Conservation (phyloP, 2,113 vertebrate species). For the Sitta europaea region DNA sequence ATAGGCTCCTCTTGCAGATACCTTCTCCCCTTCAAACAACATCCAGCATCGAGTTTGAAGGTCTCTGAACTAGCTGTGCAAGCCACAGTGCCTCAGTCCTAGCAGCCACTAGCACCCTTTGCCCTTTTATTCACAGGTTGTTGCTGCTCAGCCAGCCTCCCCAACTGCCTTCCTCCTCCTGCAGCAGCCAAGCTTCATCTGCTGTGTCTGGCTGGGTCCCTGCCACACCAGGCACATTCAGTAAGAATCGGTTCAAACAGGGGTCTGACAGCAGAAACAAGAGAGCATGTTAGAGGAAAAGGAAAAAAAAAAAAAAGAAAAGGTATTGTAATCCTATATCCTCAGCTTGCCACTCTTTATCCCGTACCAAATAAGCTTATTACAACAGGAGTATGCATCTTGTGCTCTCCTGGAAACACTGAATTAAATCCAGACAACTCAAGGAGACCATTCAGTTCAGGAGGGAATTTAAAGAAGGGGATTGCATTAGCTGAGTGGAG, state of each 20-base stretch:
- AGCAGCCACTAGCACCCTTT: not conserved
- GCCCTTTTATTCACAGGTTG: not conserved
- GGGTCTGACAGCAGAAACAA: not conserved
- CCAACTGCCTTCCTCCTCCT: not conserved
- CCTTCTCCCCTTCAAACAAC: not conserved
- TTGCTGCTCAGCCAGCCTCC: not conserved
- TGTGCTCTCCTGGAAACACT: not conserved
- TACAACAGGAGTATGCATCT: not conserved
- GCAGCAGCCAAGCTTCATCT: not conserved
- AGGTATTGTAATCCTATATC: not conserved
- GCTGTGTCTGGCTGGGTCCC: not conserved
- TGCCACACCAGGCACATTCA: not conserved
- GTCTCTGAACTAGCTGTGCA: not conserved
- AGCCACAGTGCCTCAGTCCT: not conserved
- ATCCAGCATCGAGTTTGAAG: fast-evolving
- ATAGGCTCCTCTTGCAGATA: not conserved
- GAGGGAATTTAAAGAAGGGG: not conserved
- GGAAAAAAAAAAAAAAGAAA: fast-evolving
- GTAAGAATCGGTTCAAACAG: not conserved
- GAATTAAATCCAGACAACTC: slow-evolving; percentile 20
- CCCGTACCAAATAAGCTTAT: not conserved
- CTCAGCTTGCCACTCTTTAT: not conserved
- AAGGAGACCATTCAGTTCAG: slow-evolving; percentile 27
- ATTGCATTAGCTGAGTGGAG: not conserved
- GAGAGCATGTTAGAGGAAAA: fast-evolving